A percentile compares a stretch with the other conserved stretches of the same genome.
These are phyloP conservation scores for Planococcus citri DNA, from an alignment of 1,140 invertebrate species.

Conservation along the genomic window DNA sequence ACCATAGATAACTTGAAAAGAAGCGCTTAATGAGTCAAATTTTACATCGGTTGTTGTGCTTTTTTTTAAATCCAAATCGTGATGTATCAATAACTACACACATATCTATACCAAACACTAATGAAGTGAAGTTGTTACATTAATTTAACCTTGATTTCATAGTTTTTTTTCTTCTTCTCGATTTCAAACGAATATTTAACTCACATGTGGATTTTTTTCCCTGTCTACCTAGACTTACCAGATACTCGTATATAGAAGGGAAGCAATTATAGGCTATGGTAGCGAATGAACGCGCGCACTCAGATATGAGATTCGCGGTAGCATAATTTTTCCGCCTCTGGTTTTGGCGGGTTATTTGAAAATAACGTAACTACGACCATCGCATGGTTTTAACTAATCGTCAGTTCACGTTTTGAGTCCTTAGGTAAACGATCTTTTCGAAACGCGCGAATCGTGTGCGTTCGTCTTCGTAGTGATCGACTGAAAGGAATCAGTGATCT, in stretches of 20 bases:
- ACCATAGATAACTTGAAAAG: too few relatives aligned
- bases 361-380: neutral
- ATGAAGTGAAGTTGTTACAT: too few relatives aligned
- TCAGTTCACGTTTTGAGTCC: neutral
- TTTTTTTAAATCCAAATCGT: too few relatives aligned
- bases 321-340: neutral
- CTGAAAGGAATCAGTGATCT: neutral
- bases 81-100: too few relatives aligned
- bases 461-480: neutral
- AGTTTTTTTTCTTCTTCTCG: too few relatives aligned
- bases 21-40: too few relatives aligned
- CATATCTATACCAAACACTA: too few relatives aligned
- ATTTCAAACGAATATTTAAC: too few relatives aligned
- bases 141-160: too few relatives aligned
- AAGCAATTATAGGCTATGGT: neutral
- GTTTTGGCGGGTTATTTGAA: constrained; percentile 1
- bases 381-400: neutral
- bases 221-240: too few relatives aligned
- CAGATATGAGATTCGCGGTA: neutral
- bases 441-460: neutral
- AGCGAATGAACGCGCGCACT: neutral
- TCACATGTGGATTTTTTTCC: too few relatives aligned
- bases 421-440: neutral
- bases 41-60: too few relatives aligned
- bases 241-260: neutral